A percentile compares a stretch with the other conserved stretches of the same genome.
Conservation (phyloP, 2,888 invertebrate species). For the Eudemis profundana region DNA sequence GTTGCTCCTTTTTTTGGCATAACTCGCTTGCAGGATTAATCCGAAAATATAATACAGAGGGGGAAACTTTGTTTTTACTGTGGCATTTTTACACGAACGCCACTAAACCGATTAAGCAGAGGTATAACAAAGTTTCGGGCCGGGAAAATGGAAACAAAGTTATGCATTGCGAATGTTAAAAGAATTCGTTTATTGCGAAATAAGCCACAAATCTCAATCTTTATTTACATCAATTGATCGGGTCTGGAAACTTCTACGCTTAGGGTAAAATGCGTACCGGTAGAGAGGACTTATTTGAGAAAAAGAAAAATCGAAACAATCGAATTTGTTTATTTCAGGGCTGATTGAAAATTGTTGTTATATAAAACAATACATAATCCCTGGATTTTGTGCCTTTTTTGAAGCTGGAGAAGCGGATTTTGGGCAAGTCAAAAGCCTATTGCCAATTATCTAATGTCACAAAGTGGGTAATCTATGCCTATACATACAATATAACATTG, state of each 20-base stretch:
- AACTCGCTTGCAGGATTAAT: constrained; percentile 14
- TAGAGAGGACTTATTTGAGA: neutral
- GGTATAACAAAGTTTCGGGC: constrained; percentile 26
- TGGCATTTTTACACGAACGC: constrained; percentile 27
- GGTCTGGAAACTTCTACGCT: neutral
- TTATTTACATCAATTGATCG: constrained; percentile 11
- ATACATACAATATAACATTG: no score
- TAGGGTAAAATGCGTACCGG: neutral
- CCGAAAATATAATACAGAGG: constrained; percentile 33
- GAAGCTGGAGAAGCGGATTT: no score
- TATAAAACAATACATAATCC: no score
- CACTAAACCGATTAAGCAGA: constrained; percentile 38
- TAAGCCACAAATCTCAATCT: constrained; percentile 10
- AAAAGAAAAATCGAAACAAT: no score
- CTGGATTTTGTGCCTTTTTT: no score
- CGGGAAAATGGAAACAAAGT: constrained; percentile 24
- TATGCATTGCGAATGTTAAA: constrained; percentile 24
- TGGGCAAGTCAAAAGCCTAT: no score
- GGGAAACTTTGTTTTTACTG: constrained; percentile 31
- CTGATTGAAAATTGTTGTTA: no score
- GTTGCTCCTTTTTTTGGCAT: neutral
- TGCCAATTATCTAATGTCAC: no score
- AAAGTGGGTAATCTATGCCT: no score
- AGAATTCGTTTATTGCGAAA: constrained; percentile 22
- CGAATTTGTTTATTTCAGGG: no score